Conservation (phyloP, 2,888 invertebrate species). For the Eupithecia dodoneata region DNA sequence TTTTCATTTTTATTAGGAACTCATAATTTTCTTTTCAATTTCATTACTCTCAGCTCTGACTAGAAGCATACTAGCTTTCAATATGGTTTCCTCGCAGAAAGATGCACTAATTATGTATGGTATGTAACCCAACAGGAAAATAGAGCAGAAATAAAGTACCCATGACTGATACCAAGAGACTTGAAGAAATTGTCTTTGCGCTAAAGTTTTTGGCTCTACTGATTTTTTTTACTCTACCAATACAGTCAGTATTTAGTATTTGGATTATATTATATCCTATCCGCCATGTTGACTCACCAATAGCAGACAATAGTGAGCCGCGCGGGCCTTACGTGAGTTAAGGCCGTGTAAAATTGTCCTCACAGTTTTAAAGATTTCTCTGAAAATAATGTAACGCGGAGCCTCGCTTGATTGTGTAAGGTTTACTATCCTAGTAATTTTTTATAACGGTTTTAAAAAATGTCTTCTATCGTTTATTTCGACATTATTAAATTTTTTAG, state of each 20-base stretch:
- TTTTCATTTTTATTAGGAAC: neutral
- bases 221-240: neutral
- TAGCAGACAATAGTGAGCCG: neutral
- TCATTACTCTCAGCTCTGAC: constrained; percentile 10
- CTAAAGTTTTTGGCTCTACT: neutral
- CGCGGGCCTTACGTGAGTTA: neutral
- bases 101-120: no score
- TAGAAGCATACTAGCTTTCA: neutral
- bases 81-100: neutral
- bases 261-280: neutral
- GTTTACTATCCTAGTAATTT: neutral
- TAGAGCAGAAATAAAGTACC: neutral
- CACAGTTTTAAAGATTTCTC: no score
- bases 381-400: no score
- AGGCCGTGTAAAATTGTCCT: no score
- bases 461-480: neutral
- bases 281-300: neutral
- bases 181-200: no score
- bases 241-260: no score
- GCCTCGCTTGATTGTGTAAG: neutral
- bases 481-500: neutral
- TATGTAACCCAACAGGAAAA: no score
- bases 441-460: neutral
- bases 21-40: constrained; percentile 13
- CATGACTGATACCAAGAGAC: neutral